Percentiles rank a stretch among this genome's conserved stretches.
These are phyloP conservation scores for Aurelia sp. DNA, from an alignment of 30 jellyfish, hydroid and myxozoan species.

Conservation along the genomic window DNA sequence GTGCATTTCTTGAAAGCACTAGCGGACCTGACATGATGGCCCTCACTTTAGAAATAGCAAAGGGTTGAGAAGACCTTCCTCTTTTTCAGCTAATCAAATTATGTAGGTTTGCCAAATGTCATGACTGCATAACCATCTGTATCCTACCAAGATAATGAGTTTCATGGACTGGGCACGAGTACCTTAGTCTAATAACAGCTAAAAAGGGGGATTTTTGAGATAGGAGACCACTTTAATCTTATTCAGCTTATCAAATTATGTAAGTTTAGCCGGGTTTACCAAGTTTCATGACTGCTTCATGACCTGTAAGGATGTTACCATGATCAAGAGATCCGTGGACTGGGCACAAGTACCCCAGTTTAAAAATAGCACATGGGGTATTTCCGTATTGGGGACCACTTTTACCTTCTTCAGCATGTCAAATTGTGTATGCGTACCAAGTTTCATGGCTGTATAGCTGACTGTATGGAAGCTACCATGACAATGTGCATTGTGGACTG, in stretches of 20 bases:
- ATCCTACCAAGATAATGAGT: too few species aligned
- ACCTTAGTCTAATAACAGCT: constrained; percentile 10
- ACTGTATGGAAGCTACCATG: too few species aligned
- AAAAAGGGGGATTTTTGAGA: neutral
- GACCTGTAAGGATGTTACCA: too few species aligned
- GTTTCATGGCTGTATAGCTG: neutral
- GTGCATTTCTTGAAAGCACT: too few species aligned
- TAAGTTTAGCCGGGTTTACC: neutral
- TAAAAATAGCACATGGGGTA: neutral
- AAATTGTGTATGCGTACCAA: constrained; percentile 17
- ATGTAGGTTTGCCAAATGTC: too few species aligned
- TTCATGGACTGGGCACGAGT: constrained; percentile 12
- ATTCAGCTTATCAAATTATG: neutral
- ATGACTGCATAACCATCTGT: too few species aligned
- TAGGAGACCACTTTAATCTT: neutral
- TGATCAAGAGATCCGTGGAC: neutral
- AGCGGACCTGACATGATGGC: too few species aligned
- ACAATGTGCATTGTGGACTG: too few species aligned
- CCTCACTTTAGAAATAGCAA: neutral
- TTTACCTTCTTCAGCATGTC: constrained; percentile 10
- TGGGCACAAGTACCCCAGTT: neutral
- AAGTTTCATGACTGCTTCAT: too few species aligned
- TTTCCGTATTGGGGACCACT: too few species aligned
- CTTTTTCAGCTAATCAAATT: too few species aligned
- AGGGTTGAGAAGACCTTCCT: neutral